A percentile compares a stretch with the other conserved stretches of the same genome.
phyloP scores from a whole-genome alignment of 2,113 vertebrate genomes.

The Clarias batrachus region DNA sequence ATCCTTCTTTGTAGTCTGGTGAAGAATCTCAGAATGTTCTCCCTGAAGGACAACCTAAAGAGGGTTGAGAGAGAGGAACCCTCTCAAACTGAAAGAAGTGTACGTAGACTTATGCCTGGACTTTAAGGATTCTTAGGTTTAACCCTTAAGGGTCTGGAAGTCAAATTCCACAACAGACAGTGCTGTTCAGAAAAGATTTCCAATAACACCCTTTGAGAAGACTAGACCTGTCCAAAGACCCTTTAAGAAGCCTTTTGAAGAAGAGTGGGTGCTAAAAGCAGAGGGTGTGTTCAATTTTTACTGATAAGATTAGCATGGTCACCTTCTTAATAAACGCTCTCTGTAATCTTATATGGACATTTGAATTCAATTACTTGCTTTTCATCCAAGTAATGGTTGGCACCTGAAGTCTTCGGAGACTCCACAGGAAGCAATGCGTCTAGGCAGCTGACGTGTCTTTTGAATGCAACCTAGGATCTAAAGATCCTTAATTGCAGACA shows the following conservation, averaged over 20 bases:
- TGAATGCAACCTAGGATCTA: too few species aligned
- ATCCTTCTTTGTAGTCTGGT: background rate
- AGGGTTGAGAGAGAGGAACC: too few species aligned
- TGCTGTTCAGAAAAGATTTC: background rate
- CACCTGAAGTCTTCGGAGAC: background rate
- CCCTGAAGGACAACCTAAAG: background rate
- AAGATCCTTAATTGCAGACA: background rate
- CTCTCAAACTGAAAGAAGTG: background rate
- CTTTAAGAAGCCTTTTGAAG: background rate
- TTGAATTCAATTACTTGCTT: background rate
- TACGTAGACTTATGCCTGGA: background rate
- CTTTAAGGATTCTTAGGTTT: background rate
- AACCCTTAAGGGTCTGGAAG: background rate
- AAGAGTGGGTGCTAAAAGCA: background rate
- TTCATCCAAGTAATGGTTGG: background rate
- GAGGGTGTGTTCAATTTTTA: too few species aligned
- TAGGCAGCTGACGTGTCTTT: background rate
- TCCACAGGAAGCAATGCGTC: background rate
- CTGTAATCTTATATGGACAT: background rate
- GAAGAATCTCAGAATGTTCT: background rate
- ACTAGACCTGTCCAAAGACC: background rate
- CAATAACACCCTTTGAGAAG: background rate
- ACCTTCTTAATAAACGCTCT: background rate
- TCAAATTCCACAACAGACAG: background rate
- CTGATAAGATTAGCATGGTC: too few species aligned